phyloP scores from a whole-genome alignment of 2,113 vertebrate genomes.

The Sphaerodactylus townsendi region DNA sequence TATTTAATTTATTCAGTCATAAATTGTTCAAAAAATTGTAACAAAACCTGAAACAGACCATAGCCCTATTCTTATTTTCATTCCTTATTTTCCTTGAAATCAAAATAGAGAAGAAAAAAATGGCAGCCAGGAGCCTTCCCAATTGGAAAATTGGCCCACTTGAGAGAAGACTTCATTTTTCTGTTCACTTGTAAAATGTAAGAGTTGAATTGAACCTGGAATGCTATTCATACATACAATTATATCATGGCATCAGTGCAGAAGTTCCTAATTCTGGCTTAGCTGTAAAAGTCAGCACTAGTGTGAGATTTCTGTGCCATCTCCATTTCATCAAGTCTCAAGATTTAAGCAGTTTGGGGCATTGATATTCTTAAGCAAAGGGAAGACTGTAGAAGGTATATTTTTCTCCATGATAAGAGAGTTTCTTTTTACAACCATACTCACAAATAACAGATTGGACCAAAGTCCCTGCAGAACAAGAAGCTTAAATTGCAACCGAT shows the following conservation, averaged over 20 bases:
- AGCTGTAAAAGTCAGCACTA: background rate
- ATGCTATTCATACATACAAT: background rate
- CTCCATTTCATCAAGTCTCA: constrained; percentile 1
- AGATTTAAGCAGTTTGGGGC: background rate
- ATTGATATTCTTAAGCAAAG: background rate
- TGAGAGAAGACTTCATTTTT: background rate
- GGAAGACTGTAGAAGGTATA: background rate
- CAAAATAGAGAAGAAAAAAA: background rate
- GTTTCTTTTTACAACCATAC: background rate
- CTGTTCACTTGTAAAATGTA: background rate
- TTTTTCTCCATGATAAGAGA: constrained; percentile 14
- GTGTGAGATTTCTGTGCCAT: background rate
- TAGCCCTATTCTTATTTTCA: too few species aligned
- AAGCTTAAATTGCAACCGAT: background rate
- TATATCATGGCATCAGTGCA: background rate
- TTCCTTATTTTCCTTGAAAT: too few species aligned
- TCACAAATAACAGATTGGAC: background rate
- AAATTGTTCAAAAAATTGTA: too few species aligned
- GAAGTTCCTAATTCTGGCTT: background rate
- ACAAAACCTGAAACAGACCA: too few species aligned
- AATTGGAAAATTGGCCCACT: background rate
- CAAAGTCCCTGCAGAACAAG: background rate
- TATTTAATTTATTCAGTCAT: too few species aligned
- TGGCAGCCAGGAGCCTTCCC: background rate
- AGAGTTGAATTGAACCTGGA: background rate